Conservation (phyloP, 2,797 vertebrate genomes). For the Amblyopsis hoosieri region DNA sequence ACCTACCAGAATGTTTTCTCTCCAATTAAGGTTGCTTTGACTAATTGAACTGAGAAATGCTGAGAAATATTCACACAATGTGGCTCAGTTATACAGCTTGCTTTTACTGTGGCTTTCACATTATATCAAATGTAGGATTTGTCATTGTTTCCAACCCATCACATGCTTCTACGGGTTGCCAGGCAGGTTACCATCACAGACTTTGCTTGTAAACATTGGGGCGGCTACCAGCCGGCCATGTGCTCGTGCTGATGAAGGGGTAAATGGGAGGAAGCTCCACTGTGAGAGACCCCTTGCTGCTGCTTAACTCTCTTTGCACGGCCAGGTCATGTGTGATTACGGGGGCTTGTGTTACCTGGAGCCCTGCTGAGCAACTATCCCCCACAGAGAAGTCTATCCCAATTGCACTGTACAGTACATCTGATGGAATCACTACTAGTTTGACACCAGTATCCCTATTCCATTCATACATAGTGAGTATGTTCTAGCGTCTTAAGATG, state of each 20-base stretch:
- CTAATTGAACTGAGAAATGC: slow-evolving; percentile 34
- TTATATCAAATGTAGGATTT: slow-evolving; percentile 50
- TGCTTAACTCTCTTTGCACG: slow-evolving; percentile 78
- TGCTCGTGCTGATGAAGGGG: slow-evolving; percentile 72
- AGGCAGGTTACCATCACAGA: slow-evolving; percentile 80
- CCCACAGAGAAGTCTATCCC: slow-evolving; percentile 66
- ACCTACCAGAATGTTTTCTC: slow-evolving; percentile 37
- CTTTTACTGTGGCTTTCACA: slow-evolving; percentile 45
- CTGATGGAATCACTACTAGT: slow-evolving; percentile 62
- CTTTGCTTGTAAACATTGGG: slow-evolving; percentile 86
- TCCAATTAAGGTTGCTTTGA: slow-evolving; percentile 51
- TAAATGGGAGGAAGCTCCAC: slow-evolving; percentile 51
- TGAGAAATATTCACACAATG: slow-evolving; percentile 47
- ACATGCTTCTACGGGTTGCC: slow-evolving; percentile 84
- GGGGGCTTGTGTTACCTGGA: slow-evolving; percentile 83
- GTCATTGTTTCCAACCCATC: slow-evolving; percentile 82
- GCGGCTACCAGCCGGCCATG: slow-evolving; percentile 62
- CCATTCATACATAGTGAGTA: no score
- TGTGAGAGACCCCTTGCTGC: slow-evolving; percentile 73
- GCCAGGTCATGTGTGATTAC: slow-evolving; percentile 86
- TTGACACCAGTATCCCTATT: slow-evolving; percentile 58
- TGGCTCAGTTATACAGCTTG: background rate
- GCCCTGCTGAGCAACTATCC: slow-evolving; percentile 77
- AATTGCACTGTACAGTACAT: slow-evolving; percentile 67
- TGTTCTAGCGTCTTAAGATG: no score